These are phyloP conservation scores for Rhagium mordax DNA, from an alignment of 2,888 invertebrate species.

Conservation along the genomic window DNA sequence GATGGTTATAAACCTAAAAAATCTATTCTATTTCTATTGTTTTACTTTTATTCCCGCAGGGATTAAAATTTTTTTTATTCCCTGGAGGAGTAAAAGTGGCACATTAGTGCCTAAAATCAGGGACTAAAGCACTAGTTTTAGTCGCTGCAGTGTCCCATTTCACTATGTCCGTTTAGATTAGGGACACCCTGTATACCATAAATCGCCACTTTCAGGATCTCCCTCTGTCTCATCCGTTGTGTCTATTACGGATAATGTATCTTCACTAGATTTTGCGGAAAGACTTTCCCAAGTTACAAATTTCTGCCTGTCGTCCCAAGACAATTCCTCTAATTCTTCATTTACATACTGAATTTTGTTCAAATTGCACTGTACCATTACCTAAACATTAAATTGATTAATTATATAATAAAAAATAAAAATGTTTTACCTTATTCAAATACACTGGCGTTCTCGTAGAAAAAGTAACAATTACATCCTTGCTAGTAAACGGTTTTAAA, in stretches of 20 bases:
- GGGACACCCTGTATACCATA: no score
- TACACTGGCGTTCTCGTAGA: slow-evolving; percentile 67
- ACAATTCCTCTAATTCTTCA: slow-evolving; percentile 52
- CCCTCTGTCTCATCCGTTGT: background rate
- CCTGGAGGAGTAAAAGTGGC: no score
- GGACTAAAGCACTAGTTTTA: no score
- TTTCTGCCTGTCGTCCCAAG: slow-evolving; percentile 70
- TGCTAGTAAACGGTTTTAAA: slow-evolving; percentile 67
- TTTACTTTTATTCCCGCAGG: no score
- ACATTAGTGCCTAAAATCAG: no score
- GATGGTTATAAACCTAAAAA: no score
- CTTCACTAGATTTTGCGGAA: background rate
- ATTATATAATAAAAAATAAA: background rate
- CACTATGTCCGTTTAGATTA: no score
- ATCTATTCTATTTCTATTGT: no score
- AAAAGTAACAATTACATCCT: slow-evolving; percentile 73
- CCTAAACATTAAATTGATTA: slow-evolving; percentile 45
- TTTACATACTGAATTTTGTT: slow-evolving; percentile 59
- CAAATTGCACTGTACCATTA: slow-evolving; percentile 51
- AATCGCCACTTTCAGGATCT: background rate
- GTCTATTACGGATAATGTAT: background rate
- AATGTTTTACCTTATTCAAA: slow-evolving; percentile 59
- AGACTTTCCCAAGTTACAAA: slow-evolving; percentile 62
- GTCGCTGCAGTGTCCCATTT: no score
- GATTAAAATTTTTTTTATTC: no score